Evolutionary conservation across 2,113 vertebrate genomes (phyloP).

Genomic region (Saccopteryx leptura): DNA sequence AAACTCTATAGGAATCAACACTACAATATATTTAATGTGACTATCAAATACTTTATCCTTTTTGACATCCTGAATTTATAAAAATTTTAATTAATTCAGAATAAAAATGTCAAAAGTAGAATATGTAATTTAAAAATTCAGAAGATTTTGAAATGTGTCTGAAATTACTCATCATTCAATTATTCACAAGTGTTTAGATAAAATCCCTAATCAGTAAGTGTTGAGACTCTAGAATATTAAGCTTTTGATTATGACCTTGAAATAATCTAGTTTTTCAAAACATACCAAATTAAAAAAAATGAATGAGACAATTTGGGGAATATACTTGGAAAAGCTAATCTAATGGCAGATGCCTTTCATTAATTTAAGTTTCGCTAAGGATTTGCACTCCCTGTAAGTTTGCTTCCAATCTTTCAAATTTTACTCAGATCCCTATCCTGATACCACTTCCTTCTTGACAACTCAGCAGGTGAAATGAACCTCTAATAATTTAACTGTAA

Average conservation of each 20-base stretch:
- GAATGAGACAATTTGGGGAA: not conserved
- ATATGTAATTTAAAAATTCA: not conserved
- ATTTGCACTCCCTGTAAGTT: not conserved
- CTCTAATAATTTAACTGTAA: not conserved
- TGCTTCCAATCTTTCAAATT: not conserved
- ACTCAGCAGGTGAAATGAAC: not conserved
- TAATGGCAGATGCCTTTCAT: not conserved
- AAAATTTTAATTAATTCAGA: constrained; percentile 25
- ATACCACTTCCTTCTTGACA: not conserved
- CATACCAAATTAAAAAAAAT: not conserved
- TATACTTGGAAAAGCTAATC: not conserved
- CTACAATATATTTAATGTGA: not conserved
- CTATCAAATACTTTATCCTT: constrained; percentile 15
- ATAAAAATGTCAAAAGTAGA: not conserved
- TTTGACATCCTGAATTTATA: constrained; percentile 1
- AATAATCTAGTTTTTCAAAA: constrained; percentile 31
- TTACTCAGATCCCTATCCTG: not conserved
- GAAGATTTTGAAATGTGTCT: not conserved
- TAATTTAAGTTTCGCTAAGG: constrained; percentile 7
- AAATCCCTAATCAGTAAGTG: not conserved
- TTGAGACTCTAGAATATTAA: not conserved
- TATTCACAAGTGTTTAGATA: constrained; percentile 11
- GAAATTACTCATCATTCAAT: constrained; percentile 6
- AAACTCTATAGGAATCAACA: not conserved
- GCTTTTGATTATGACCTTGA: constrained; percentile 9